These are phyloP conservation scores for Indri indri DNA, from an alignment of 2,113 vertebrate species.

Conservation along the genomic window DNA sequence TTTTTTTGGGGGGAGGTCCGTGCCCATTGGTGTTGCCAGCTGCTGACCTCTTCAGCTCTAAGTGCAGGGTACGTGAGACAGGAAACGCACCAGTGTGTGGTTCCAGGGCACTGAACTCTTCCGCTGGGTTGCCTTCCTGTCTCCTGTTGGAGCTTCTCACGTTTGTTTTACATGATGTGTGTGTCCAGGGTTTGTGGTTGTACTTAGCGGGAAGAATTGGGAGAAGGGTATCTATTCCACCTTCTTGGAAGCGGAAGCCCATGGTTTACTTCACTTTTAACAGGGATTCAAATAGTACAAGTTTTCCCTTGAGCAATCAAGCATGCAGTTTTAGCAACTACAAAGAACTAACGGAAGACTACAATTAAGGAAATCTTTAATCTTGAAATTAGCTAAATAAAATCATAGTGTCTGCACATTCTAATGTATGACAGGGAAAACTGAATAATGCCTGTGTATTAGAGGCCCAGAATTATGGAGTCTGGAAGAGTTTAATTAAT, in stretches of 20 bases:
- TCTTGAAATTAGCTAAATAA: conserved; percentile 55
- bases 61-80: neutral
- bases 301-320: conserved; percentile 53
- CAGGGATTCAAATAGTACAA: conserved; percentile 17
- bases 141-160: neutral
- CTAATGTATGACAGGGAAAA: conserved; percentile 36
- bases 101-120: neutral
- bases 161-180: neutral
- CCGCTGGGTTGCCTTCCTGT: neutral
- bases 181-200: neutral
- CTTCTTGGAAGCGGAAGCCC: conserved; percentile 48
- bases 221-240: neutral
- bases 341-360: conserved; percentile 66
- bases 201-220: neutral
- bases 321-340: conserved; percentile 61
- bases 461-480: neutral
- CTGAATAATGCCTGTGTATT: neutral
- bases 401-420: neutral
- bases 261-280: conserved; percentile 74
- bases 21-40: neutral
- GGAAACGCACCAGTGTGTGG: neutral
- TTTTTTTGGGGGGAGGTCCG: neutral
- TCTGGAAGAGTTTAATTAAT: conserved; percentile 16
- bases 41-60: neutral
- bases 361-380: conserved; percentile 68